Conservation (phyloP, 2,888 invertebrate genomes). For the Hofmannophila pseudospretella region DNA sequence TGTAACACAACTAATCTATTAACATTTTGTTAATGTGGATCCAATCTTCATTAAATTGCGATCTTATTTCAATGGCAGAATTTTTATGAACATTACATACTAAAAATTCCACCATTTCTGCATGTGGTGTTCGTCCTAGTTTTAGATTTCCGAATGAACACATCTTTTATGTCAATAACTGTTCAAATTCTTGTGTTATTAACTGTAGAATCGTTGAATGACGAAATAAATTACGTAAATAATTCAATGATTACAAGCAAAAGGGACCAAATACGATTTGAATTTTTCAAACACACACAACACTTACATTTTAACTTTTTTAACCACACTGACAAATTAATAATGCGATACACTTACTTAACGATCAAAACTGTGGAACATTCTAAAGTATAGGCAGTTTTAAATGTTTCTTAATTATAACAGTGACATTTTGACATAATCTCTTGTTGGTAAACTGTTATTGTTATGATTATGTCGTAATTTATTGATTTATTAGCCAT, state of each 20-base stretch:
- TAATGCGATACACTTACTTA: slow-evolving; percentile 36
- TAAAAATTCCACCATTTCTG: slow-evolving; percentile 32
- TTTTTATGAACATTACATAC: slow-evolving; percentile 24
- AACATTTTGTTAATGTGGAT: slow-evolving; percentile 48
- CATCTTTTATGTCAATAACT: slow-evolving; percentile 51
- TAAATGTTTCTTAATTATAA: slow-evolving; percentile 37
- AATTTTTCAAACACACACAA: slow-evolving; percentile 39
- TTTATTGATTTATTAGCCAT: slow-evolving; percentile 70
- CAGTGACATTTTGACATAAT: slow-evolving; percentile 35
- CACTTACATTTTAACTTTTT: slow-evolving; percentile 44
- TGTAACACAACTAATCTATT: slow-evolving; percentile 75
- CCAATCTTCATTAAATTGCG: slow-evolving; percentile 9
- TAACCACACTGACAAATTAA: slow-evolving; percentile 66
- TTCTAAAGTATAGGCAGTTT: slow-evolving; percentile 53
- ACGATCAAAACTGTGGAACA: slow-evolving; percentile 52
- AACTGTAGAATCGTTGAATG: slow-evolving; percentile 52
- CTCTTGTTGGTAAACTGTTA: slow-evolving; percentile 8
- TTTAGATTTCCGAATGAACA: slow-evolving; percentile 37
- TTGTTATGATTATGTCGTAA: slow-evolving; percentile 43
- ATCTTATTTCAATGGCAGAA: slow-evolving; percentile 14
- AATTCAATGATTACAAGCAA: slow-evolving; percentile 72
- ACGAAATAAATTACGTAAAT: slow-evolving; percentile 37
- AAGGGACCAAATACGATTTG: slow-evolving; percentile 74
- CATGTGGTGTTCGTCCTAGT: slow-evolving; percentile 40
- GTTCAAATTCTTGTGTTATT: slow-evolving; percentile 40